Evolutionary conservation across 1,140 invertebrate genomes (phyloP).

Genomic region (Atopsyche davidsoni): DNA sequence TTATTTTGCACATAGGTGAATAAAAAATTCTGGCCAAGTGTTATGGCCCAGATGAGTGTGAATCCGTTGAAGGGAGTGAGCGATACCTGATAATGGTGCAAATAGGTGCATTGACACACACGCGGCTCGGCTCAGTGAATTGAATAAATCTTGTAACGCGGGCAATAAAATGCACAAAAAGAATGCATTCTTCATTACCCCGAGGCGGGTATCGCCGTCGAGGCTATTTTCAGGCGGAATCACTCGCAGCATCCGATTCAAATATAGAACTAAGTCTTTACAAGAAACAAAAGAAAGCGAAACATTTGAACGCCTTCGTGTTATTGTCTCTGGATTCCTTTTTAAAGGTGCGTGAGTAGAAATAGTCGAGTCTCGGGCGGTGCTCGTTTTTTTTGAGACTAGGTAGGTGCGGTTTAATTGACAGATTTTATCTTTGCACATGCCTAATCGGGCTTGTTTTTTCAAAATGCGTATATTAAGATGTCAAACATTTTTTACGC

Average conservation of each 20-base stretch:
- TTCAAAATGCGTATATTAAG: conserved; percentile 9
- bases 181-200: conserved; percentile 17
- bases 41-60: too few species aligned
- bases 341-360: conserved; percentile 11
- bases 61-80: too few species aligned
- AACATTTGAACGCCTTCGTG: conserved; percentile 23
- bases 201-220: conserved; percentile 18
- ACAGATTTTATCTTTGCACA: conserved; percentile 15
- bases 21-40: too few species aligned
- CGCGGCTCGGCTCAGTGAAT: not conserved
- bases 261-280: conserved; percentile 20
- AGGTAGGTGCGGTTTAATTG: not conserved
- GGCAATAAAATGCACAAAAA: conserved; percentile 19
- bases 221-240: conserved; percentile 20
- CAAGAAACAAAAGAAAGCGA: conserved; percentile 20
- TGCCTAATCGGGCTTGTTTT: conserved; percentile 10
- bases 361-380: conserved; percentile 10
- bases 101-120: conserved; percentile 9
- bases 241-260: conserved; percentile 21
- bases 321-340: conserved; percentile 10
- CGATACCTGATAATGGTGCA: conserved; percentile 9
- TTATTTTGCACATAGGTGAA: too few species aligned
- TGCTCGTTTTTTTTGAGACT: not conserved
- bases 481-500: conserved; percentile 15
- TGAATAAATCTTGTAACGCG: conserved; percentile 24